Evolutionary conservation across 1,140 invertebrate genomes (phyloP), one percentile per base, ranked within the genome.

Genomic region (Nasonia longicornis): DNA sequence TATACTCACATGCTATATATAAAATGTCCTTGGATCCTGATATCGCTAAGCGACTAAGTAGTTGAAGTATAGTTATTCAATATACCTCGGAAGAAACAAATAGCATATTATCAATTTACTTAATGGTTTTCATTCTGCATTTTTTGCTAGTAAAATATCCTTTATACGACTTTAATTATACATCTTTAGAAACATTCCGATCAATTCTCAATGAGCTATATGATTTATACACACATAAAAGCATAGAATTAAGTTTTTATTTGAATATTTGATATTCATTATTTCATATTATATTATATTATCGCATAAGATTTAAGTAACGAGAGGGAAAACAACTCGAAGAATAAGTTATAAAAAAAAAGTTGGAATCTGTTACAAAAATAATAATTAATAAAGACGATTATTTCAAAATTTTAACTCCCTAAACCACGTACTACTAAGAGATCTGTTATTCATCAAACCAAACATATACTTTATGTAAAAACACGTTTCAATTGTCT

Each of bases 91-190:
- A 58, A 58, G 16, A 58, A 58, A 16, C 3, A 58, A 20, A 58
- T 20, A 58, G 16, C 16, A 58, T 58, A 58, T 58, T 20, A 58
- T 58, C 20, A 58, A 58, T 58, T 58, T 58, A n/a, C 22, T 67
- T 29, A 31, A 11, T 31, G 29, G 26, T 29, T 71, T 38, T 42
- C 0, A 71, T 71, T 3, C 4, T 73, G 71, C 42, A 48, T 73
- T 73, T 73, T 52, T 52, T 73, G 52, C 26, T 14, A 73, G n/a
- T 35, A 22, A 42, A 73, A 1, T 45, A 73, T 73, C 48, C 22
- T 73, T 48, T 73, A 12, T 48, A 48, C 1, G 16, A 38, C 2
- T 71, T 38, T 71, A 71, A 42, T 71, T 71, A n/a, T 42, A 42
- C 10, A 71, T 67, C n/a, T 20, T 35, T 16, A 71, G 7, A 20